Conservation (phyloP, 2,113 vertebrate species). For the Xyliphius kryptos region DNA sequence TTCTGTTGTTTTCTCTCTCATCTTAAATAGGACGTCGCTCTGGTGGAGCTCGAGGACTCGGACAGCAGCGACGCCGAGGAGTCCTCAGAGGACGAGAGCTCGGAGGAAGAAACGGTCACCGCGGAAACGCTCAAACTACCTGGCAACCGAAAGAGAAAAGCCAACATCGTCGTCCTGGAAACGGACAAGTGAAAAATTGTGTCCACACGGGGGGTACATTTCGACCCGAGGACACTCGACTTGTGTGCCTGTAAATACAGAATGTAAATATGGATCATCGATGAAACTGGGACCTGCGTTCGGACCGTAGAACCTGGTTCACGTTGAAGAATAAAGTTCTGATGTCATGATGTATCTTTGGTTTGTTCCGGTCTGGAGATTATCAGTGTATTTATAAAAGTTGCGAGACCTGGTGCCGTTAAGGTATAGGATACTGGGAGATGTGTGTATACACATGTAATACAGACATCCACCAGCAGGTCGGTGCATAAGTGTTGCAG, state of each 20-base stretch:
- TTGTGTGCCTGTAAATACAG: not conserved
- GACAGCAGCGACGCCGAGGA: constrained; percentile 57
- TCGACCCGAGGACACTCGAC: not conserved
- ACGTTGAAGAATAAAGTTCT: too few species aligned
- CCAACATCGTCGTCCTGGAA: constrained; percentile 75
- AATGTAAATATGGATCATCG: too few species aligned
- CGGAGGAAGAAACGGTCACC: constrained; percentile 59
- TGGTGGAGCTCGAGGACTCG: constrained; percentile 75
- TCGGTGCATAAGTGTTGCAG: too few species aligned
- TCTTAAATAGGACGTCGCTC: constrained; percentile 72
- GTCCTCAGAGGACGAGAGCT: constrained; percentile 52
- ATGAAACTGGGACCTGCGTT: not conserved
- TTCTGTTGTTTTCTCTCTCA: not conserved
- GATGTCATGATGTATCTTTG: too few species aligned
- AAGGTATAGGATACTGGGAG: too few species aligned
- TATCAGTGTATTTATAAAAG: too few species aligned
- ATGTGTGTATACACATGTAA: too few species aligned
- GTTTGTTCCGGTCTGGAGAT: too few species aligned
- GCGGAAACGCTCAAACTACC: constrained; percentile 76
- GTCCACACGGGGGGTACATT: too few species aligned
- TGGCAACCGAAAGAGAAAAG: constrained; percentile 55
- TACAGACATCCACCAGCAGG: too few species aligned
- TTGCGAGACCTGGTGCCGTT: too few species aligned
- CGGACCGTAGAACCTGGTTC: too few species aligned
- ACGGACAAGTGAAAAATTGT: constrained; percentile 23